Base-by-base conservation (phyloP, 2,113 vertebrate species). In the Paratilapia polleni region DNA sequence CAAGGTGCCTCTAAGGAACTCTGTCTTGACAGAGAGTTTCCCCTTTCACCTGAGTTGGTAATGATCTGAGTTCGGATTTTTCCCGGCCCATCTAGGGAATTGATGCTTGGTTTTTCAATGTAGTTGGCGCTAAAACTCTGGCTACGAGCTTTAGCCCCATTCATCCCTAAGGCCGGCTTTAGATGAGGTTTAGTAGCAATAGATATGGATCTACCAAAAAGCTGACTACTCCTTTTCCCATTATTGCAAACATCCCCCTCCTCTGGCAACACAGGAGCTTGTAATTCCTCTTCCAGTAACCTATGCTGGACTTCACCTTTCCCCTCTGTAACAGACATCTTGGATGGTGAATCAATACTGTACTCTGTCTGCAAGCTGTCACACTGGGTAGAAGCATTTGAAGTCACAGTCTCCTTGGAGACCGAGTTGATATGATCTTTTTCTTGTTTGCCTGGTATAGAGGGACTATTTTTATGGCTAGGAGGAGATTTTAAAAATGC, bases 121-220 rank as follows among this genome's bases (percentile, higher is more conserved):
- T 94, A 95, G 88, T 96, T 96, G 49, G 91, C 28, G n/a, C 97
- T 97, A 84, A 97, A 98, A 77, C 97, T 98, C 95, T 98, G 98
- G 88, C 97, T 98, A 0, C 98, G 97, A 47, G 97, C 98, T 92
- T 99, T 99, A 0, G 98, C 97, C 8, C 97, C 98, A 0, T 97
- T 98, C 97, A 98, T 98, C 64, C 98, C 98, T 75, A 99, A 93
- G 13, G 97, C 98, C 3, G 98, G 98, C 79, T 97, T 98, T 11
- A 97, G 90, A 81, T 97, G 97, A 0, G 97, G 91, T 90, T 98
- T 98, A 88, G 87, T 96, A 19, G 88, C 94, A 36, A 97, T 96
- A 52, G 97, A 97, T 92, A 96, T 88, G 57, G 97, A 97, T 80
- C 96, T 95, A 70, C 96, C 97, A 74, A 95, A 96, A 52, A 94